Base-by-base conservation (phyloP, 2,797 vertebrate species). In the Galago senegalensis region DNA sequence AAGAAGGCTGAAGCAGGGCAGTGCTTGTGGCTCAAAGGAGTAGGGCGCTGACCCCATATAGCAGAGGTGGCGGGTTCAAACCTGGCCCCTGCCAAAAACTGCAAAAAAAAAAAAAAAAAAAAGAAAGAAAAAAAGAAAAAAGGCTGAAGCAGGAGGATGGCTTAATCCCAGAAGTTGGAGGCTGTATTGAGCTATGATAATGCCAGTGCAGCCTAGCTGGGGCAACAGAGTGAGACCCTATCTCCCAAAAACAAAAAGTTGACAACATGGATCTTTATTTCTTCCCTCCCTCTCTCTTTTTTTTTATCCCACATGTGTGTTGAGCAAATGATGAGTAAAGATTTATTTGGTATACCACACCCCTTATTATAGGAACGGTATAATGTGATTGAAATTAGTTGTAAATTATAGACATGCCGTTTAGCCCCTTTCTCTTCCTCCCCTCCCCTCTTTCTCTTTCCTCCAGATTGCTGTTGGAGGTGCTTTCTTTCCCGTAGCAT, bases 341-440 rank as follows among this genome's bases (percentile, higher is more conserved):
- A 89, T 70, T 83, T 63, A 56, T 56, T 4, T 65, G 77, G 18
- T 23, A 7, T 46, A 53, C 31, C 67, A 53, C 18, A 49, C 37
- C 29, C 69, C 43, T 56, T 76, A 4, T 18, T 70, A 0, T 31
- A 25, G 82, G 37, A 27, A 40, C 49, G n/a, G 49, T 53, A 5
- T 63, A 29, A 7, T 83, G 46, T 34, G 17, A 84, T 46, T 65
- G 37, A 79, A 70, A 79, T 87, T 70, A 60, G 21, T 16, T 63
- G 77, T 29, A 82, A 70, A 82, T 58, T 87, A 29, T 83, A 63
- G 40, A 91, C 91, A 16, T 94, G 43, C 43, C 69, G 29, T 53
- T 5, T 0, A 8, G 23, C 46, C 31, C 10, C 7, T 58, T n/a
- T 29, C 49, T 75, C 8, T 2, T 7, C n/a, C 29, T 31, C 5